Base-by-base conservation (phyloP, 2,113 vertebrate genomes). In the Marcusenius ussheri region DNA sequence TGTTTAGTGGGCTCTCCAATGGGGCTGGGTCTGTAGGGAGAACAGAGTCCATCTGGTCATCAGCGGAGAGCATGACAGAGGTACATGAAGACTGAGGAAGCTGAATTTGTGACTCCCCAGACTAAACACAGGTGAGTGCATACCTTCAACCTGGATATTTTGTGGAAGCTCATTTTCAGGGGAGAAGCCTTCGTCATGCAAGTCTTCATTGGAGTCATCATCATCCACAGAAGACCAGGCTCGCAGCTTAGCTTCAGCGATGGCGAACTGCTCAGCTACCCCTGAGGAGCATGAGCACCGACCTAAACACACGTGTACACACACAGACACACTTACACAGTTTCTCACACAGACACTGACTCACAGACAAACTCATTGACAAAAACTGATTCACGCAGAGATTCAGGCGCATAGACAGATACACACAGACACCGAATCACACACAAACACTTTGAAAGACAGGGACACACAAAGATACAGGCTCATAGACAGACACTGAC, bases 171-270 rank as follows among this genome's bases (percentile, higher is more conserved):
- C 98, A 0, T 96, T 95, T 74, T 96, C 96, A 90, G 95, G 83
- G 89, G 97, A 98, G 91, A 42, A 80, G 35, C 99, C 98, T 91
- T 99, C 98, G 0, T 99, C 98, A 0, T 98, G 99, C 87, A 98
- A 99, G 89, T 99, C 98, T 0, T 99, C 98, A 0, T 97, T 98
- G 88, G 98, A 98, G 91, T 99, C 98, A 0, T 99, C 98, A 0
- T 98, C 98, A 0, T 99, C 98, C 91, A 99, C 95, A 0, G 98
- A 99, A 80, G 98, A 99, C 98, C 98, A 99, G 88, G 98, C 98
- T 62, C 97, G 96, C 92, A 99, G 97, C 93, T 99, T 99, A 83
- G 98, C 98, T 94, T 99, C 98, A 0, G 98, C 98, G 0, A 99
- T 99, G 91, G 98, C 98, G 92, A 99, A 99, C 94, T 99, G 98